Conservation (phyloP, 2,797 vertebrate species). For the Bradypodion ventrale region DNA sequence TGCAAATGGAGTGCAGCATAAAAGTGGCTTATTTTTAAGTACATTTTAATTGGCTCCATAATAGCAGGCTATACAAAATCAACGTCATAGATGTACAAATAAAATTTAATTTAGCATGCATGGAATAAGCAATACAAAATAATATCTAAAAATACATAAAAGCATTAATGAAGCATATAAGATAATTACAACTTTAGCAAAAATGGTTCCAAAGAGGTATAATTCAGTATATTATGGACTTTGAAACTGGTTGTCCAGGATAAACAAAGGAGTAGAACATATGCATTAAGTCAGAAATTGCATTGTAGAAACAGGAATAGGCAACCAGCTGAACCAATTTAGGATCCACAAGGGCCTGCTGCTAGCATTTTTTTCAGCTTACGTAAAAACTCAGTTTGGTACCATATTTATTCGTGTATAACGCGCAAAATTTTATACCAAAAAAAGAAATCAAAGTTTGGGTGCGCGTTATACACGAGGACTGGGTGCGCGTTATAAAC, state of each 20-base stretch:
- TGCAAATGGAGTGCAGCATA: background rate
- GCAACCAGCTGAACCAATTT: background rate
- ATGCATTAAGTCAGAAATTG: slow-evolving; percentile 33
- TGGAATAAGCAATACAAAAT: slow-evolving; percentile 43
- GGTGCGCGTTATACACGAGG: too few species aligned
- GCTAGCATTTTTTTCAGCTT: background rate
- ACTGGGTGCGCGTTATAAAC: too few species aligned
- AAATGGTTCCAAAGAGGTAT: slow-evolving; percentile 43
- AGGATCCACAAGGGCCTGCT: background rate
- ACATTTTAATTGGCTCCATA: slow-evolving; percentile 33
- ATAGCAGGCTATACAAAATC: slow-evolving; percentile 38
- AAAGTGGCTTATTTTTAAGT: slow-evolving; percentile 48
- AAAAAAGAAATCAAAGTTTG: too few species aligned
- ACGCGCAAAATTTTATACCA: too few species aligned
- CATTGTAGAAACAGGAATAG: background rate
- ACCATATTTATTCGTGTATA: too few species aligned
- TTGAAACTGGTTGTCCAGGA: slow-evolving; percentile 36
- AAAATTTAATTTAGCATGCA: slow-evolving; percentile 52
- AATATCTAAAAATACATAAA: slow-evolving; percentile 58
- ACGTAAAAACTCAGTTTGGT: background rate
- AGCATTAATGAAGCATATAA: slow-evolving; percentile 63
- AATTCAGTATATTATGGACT: slow-evolving; percentile 50
- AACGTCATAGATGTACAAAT: slow-evolving; percentile 46
- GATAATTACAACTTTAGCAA: slow-evolving; percentile 50
- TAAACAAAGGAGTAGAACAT: slow-evolving; percentile 45